phyloP scores from a whole-genome alignment of 2,113 vertebrate genomes.

The Phaethornis superciliosus region DNA sequence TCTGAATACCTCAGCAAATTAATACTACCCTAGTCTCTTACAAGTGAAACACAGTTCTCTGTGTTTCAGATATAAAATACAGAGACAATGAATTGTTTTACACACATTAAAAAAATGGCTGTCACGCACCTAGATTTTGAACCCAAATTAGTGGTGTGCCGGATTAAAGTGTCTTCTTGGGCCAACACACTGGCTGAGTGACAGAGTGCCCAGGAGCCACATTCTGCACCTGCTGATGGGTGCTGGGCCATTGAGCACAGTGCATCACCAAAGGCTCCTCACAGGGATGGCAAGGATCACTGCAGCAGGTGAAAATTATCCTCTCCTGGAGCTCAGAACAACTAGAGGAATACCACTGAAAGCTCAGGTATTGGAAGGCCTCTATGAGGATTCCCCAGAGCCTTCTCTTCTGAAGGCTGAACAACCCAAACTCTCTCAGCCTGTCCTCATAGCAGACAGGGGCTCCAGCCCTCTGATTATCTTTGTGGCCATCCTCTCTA shows the following conservation, averaged over 20 bases:
- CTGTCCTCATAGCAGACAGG: no score
- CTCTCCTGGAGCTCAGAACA: background rate
- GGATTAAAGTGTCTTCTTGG: background rate
- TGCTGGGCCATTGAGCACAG: background rate
- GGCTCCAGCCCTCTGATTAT: no score
- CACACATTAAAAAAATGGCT: background rate
- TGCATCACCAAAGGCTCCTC: background rate
- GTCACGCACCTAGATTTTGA: background rate
- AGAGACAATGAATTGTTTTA: background rate
- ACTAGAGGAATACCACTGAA: background rate
- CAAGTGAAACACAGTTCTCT: background rate
- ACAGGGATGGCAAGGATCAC: background rate
- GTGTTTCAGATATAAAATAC: background rate
- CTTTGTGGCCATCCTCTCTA: no score
- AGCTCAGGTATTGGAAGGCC: no score
- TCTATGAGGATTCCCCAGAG: no score
- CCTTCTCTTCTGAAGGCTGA: no score
- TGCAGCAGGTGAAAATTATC: background rate
- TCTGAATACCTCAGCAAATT: background rate
- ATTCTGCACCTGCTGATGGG: background rate
- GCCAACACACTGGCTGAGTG: background rate
- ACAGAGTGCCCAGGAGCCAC: background rate
- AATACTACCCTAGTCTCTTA: background rate
- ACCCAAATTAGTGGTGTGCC: background rate
- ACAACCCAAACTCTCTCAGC: no score